Evolutionary conservation across 2,797 vertebrate genomes (phyloP), one percentile per base, ranked within the genome.

Genomic region (Petrocephalus schoutedeni): DNA sequence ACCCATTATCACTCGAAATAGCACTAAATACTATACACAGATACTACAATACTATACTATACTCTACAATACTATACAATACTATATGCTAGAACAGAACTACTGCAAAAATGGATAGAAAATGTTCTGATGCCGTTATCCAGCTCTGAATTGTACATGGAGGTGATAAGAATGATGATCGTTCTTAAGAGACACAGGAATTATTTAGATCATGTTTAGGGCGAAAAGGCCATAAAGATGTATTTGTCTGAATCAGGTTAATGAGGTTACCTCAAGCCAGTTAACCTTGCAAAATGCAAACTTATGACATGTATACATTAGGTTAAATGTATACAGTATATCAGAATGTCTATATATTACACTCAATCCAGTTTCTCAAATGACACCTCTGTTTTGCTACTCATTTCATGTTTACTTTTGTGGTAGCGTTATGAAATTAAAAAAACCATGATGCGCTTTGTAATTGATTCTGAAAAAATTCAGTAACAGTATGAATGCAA

Each of bases 231-330:
- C 41, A 49, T 51, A 1, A 53, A 82, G 19, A 7, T 8, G 51
- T 51, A 49, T 82, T 82, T n/a, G 77, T 41, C 77, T 51, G 41
- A 51, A 82, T 82, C 77, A 82, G 77, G 77, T 45, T 82, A 82
- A 82, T 51, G 51, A 82, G 77, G 19, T n/a, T 51, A 82, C 14
- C 36, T 82, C 19, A 49, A 19, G 3, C 19, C n/a, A 51, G 19
- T 41, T 82, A 8, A 14, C 77, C 45, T 53, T 45, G 77, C n/a
- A 3, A 82, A 82, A 16, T 53, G 67, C 16, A 74, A 41, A 74
- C 2, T 2, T 19, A 32, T 74, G 67, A 74, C 5, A 74, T 74
- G 14, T 7, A 32, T 41, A 74, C 32, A 74, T 41, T 41, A 41
- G 36, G 36, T 41, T 41, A 41, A 2, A 41, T 41, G 36, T 41